phyloP scores from a whole-genome alignment of 1,140 invertebrate genomes.

The Antheraea mylitta region DNA sequence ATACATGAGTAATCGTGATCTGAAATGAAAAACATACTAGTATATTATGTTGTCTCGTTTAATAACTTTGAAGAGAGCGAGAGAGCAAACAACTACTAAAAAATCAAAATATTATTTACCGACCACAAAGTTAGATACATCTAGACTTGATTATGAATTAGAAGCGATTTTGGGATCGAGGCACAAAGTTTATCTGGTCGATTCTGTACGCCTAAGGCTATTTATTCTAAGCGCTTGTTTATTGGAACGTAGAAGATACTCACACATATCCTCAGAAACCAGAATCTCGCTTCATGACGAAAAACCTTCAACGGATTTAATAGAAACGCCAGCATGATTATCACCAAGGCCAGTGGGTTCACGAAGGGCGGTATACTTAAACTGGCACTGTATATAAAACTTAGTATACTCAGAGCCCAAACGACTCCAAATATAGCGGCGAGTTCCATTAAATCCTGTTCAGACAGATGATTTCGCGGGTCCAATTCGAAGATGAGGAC shows the following conservation, averaged over 20 bases:
- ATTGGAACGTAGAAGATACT: conserved; percentile 57
- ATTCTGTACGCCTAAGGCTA: no score
- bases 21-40: no score
- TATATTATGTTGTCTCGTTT: no score
- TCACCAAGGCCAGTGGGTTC: conserved; percentile 92
- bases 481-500: conserved; percentile 99
- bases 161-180: no score
- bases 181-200: no score
- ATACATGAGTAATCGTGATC: no score
- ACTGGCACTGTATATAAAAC: conserved; percentile 90
- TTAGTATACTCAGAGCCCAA: conserved; percentile 92
- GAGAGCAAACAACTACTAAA: no score
- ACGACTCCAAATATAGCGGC: conserved; percentile 96
- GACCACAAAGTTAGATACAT: no score
- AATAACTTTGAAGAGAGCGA: no score
- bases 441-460: conserved; percentile 98
- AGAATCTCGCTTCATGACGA: conserved; percentile 93
- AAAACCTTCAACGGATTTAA: conserved; percentile 97
- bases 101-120: no score
- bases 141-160: no score
- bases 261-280: conserved; percentile 88
- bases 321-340: conserved; percentile 93
- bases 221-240: background rate
- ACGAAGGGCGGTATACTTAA: conserved; percentile 95
- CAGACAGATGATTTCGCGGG: conserved; percentile 96